phyloP scores from a whole-genome alignment of 30 jellyfish, hydroid and myxozoan genomes.

The Hydractinia symbiolongicarpus region DNA sequence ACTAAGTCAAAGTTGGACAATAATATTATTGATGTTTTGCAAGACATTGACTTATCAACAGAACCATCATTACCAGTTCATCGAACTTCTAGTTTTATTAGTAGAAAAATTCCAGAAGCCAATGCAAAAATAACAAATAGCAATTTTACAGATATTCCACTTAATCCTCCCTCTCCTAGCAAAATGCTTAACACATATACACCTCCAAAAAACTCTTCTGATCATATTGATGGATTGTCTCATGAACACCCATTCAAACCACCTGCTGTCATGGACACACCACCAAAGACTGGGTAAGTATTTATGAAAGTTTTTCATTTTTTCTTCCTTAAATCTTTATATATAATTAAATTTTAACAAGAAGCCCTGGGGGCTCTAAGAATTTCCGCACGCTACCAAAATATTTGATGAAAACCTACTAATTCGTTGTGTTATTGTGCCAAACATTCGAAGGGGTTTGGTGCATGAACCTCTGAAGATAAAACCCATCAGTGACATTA shows the following conservation, averaged over 20 bases:
- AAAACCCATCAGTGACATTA: too few relatives aligned
- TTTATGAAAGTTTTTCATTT: neutral
- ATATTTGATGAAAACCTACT: too few relatives aligned
- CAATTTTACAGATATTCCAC: conserved; percentile 74
- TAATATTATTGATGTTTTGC: conserved; percentile 10
- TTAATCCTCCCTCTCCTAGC: conserved; percentile 42
- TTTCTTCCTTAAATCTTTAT: neutral
- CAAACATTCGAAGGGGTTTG: too few relatives aligned
- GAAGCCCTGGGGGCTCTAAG: too few relatives aligned
- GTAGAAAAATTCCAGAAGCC: neutral
- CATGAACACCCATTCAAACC: conserved; percentile 40
- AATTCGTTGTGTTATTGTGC: too few relatives aligned
- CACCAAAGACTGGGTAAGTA: conserved; percentile 61
- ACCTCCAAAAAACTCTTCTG: conserved; percentile 33
- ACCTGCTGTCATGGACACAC: conserved; percentile 65
- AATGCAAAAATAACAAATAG: conserved; percentile 33
- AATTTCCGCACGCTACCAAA: too few relatives aligned
- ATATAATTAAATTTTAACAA: too few relatives aligned
- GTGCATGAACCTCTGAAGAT: too few relatives aligned
- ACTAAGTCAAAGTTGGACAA: neutral
- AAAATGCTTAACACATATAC: conserved; percentile 62
- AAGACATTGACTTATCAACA: conserved; percentile 13
- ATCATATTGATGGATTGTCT: conserved; percentile 8
- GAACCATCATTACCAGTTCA: neutral
- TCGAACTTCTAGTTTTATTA: neutral